Conservation (phyloP, 2,888 invertebrate species). For the Cenopis cana region DNA sequence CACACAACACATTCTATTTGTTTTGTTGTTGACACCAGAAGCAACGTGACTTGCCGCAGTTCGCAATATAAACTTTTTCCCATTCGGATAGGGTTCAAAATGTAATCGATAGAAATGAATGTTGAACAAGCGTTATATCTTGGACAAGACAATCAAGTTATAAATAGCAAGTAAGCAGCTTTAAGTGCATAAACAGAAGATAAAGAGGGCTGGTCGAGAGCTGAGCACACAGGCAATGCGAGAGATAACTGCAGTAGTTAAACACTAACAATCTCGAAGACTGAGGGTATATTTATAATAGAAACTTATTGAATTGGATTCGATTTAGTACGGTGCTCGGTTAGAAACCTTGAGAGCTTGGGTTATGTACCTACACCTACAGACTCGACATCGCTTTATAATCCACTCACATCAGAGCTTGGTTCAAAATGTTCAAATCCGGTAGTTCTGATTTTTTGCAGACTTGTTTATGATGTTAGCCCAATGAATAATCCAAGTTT, state of each 20-base stretch:
- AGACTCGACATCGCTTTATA: too few relatives aligned
- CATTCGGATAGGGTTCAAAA: not conserved
- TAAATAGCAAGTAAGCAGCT: constrained; percentile 29
- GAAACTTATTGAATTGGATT: not conserved
- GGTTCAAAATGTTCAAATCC: too few relatives aligned
- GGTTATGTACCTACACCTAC: too few relatives aligned
- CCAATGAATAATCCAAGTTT: too few relatives aligned
- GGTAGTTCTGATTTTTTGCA: too few relatives aligned
- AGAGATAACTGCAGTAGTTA: constrained; percentile 8
- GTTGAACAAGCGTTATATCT: constrained; percentile 19
- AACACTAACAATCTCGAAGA: constrained; percentile 11
- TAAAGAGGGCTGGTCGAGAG: constrained; percentile 25
- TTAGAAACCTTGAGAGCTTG: too few relatives aligned
- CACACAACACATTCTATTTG: constrained; percentile 6
- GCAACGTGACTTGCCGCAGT: constrained; percentile 12
- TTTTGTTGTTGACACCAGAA: constrained; percentile 16
- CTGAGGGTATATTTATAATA: not conserved
- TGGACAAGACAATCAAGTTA: constrained; percentile 35
- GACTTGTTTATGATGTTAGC: too few relatives aligned
- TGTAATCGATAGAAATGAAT: not conserved
- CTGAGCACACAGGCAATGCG: constrained; percentile 17
- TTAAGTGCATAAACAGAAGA: constrained; percentile 36
- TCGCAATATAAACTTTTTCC: not conserved
- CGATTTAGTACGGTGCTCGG: too few relatives aligned
- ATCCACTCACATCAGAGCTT: too few relatives aligned